Percentiles rank a stretch among this genome's conserved stretches.
Evolutionary conservation across 2,113 vertebrate genomes (phyloP).

Genomic region (sheep (Ovis aries)): ARS-UI_Ramb_v3.0 NC_056071.1:65419501-65420000

Average conservation of each 20-base stretch:
- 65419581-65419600: not conserved
- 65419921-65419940: no score
- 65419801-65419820: not conserved
- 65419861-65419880: not conserved
- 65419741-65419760: not conserved
- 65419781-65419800: not conserved
- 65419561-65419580: rapidly evolving
- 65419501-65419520: not conserved
- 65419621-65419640: rapidly evolving
- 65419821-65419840: not conserved
- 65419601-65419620: not conserved
- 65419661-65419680: no score
- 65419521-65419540: no score
- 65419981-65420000: not conserved
- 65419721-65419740: not conserved
- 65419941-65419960: rapidly evolving
- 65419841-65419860: not conserved
- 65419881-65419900: not conserved
- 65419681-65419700: not conserved
- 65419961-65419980: rapidly evolving
- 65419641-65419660: not conserved
- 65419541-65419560: not conserved
- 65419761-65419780: not conserved
- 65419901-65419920: no score
- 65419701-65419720: rapidly evolving